phyloP scores from a whole-genome alignment of 2,797 vertebrate genomes.

The Brachyalestes nurse region DNA sequence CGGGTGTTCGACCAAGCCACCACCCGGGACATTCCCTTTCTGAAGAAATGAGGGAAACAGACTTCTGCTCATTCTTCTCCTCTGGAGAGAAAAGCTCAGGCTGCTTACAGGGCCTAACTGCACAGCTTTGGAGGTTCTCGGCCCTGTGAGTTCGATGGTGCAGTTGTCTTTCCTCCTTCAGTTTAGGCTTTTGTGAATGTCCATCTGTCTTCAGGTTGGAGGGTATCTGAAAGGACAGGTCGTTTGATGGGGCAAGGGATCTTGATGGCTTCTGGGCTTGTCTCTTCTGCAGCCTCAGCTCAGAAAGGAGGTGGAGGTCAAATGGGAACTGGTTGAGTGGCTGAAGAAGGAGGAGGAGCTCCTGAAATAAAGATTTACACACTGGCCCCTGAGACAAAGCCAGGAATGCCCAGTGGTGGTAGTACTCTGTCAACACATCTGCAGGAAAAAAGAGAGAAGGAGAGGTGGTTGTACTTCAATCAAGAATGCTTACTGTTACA shows the following conservation, averaged over 20 bases:
- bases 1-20: slow-evolving; percentile 70
- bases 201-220: slow-evolving; percentile 19
- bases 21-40: slow-evolving; percentile 57
- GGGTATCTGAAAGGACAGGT: slow-evolving; percentile 83
- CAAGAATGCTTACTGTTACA: background rate
- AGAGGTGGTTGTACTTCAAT: background rate
- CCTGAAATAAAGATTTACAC: slow-evolving; percentile 87
- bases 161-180: slow-evolving; percentile 45
- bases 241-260: slow-evolving; percentile 78
- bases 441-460: slow-evolving; percentile 28
- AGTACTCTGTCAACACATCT: slow-evolving; percentile 87
- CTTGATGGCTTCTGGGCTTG: slow-evolving; percentile 75
- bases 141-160: slow-evolving; percentile 38
- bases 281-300: slow-evolving; percentile 82
- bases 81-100: slow-evolving; percentile 69
- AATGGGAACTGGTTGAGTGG: slow-evolving; percentile 93
- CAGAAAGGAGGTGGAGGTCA: slow-evolving; percentile 90
- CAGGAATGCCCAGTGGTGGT: slow-evolving; percentile 92
- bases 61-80: slow-evolving; percentile 58
- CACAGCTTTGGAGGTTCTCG: slow-evolving; percentile 79
- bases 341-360: slow-evolving; percentile 91
- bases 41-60: background rate
- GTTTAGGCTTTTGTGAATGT: slow-evolving; percentile 52
- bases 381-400: slow-evolving; percentile 78
- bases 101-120: slow-evolving; percentile 71